phyloP scores from a whole-genome alignment of 2,797 vertebrate genomes.

The Pseudochirops corinnae region DNA sequence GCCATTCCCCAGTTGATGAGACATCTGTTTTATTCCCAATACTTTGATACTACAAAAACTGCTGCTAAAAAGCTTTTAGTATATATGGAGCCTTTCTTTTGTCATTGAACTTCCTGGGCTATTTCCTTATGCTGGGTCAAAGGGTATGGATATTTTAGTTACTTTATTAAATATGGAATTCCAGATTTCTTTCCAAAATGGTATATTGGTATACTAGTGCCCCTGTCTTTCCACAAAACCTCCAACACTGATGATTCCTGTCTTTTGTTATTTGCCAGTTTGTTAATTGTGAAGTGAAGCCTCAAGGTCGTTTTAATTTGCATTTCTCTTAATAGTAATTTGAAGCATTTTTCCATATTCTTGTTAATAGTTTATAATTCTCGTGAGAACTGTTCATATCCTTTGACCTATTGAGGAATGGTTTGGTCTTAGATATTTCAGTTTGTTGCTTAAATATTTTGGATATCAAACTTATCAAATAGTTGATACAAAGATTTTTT shows the following conservation, averaged over 20 bases:
- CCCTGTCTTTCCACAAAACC: neutral
- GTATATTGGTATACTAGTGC: neutral
- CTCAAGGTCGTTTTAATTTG: neutral
- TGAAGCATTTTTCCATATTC: neutral
- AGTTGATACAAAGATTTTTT: neutral
- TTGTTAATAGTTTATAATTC: no score
- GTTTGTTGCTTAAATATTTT: neutral
- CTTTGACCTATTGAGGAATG: neutral
- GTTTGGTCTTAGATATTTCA: neutral
- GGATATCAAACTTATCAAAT: neutral
- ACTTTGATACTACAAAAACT: no score
- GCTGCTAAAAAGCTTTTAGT: no score
- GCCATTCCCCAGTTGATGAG: neutral
- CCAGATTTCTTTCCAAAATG: neutral
- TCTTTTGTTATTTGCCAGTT: neutral
- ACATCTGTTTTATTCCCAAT: neutral
- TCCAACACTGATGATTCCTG: neutral
- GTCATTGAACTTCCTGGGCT: neutral
- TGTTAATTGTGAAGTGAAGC: no score
- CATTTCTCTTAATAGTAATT: neutral
- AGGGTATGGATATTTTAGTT: neutral
- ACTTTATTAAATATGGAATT: neutral
- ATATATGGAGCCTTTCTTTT: no score
- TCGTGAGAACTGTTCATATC: neutral
- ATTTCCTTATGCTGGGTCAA: no score